Percentiles rank a stretch among this genome's conserved stretches.
phyloP scores from a whole-genome alignment of 2,113 vertebrate species.

The Ceyx margarethae region DNA sequence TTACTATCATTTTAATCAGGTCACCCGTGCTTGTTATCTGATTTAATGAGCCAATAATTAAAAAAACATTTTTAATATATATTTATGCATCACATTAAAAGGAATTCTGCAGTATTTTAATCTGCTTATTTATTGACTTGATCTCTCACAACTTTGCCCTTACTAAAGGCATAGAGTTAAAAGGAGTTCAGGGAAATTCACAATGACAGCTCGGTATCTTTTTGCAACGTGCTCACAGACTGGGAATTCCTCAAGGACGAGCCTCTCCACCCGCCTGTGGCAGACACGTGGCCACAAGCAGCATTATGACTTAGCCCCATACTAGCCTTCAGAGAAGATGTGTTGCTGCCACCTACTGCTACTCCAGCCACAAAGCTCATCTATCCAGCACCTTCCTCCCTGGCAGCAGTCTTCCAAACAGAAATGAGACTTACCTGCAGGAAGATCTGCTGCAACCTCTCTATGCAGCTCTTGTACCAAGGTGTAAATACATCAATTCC shows the following conservation, averaged over 20 bases:
- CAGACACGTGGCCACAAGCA: neutral
- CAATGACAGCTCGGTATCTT: neutral
- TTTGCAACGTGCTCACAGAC: neutral
- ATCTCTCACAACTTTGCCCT: neutral
- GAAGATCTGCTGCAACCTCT: conserved; percentile 95
- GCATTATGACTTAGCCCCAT: accelerated
- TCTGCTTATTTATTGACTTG: neutral
- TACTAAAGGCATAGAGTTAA: neutral
- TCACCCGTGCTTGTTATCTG: neutral
- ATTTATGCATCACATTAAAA: neutral
- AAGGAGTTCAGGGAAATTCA: neutral
- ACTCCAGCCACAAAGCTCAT: accelerated
- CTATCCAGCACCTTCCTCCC: accelerated
- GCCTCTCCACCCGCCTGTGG: neutral
- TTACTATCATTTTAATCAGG: neutral
- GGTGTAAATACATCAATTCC: conserved; percentile 90
- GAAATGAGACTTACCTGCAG: conserved; percentile 79
- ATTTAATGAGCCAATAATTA: neutral
- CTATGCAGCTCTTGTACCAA: conserved; percentile 97
- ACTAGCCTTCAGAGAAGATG: neutral
- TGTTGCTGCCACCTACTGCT: conserved; percentile 40
- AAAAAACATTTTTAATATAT: neutral
- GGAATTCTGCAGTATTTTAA: neutral
- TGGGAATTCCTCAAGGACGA: neutral
- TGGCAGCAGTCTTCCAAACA: neutral